These are phyloP conservation scores for Drosophila mauritiana DNA, from an alignment of 1,140 invertebrate species.

Conservation along the genomic window DNA sequence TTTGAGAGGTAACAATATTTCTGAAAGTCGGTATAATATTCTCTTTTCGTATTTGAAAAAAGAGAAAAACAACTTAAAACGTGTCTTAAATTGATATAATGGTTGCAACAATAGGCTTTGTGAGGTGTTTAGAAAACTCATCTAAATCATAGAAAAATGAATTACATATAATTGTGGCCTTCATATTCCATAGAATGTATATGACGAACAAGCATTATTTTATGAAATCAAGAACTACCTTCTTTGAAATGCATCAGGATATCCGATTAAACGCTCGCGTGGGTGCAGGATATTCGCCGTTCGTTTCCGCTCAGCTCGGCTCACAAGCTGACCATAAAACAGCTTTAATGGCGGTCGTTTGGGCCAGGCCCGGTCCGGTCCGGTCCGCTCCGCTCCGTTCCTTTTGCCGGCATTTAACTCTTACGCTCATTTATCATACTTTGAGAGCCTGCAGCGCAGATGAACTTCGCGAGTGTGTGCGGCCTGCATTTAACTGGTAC, in stretches of 20 bases:
- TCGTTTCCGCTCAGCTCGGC: slow-evolving; percentile 7
- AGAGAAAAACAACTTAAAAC: too few relatives aligned
- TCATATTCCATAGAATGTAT: too few relatives aligned
- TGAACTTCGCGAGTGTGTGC: slow-evolving; percentile 46
- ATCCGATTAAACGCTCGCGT: too few relatives aligned
- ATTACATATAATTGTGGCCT: too few relatives aligned
- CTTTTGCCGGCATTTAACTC: slow-evolving; percentile 73
- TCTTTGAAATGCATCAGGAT: too few relatives aligned
- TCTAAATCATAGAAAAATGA: too few relatives aligned
- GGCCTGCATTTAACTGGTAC: slow-evolving; percentile 50
- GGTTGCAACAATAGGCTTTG: too few relatives aligned
- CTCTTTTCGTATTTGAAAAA: slow-evolving; percentile 7
- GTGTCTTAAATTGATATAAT: too few relatives aligned
- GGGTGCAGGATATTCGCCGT: slow-evolving; percentile 4
- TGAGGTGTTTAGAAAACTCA: too few relatives aligned
- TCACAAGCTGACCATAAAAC: slow-evolving; percentile 68
- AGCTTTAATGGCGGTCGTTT: slow-evolving; percentile 77
- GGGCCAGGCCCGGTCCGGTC: slow-evolving; percentile 14
- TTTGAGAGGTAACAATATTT: neutral
- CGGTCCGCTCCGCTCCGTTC: slow-evolving; percentile 2
- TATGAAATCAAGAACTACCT: too few relatives aligned
- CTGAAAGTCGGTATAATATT: neutral
- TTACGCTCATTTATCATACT: slow-evolving; percentile 78
- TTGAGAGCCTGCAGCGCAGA: slow-evolving; percentile 66
- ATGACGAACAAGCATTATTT: too few relatives aligned